phyloP scores from a whole-genome alignment of 2,888 invertebrate species.

The Sesamia inferens region DNA sequence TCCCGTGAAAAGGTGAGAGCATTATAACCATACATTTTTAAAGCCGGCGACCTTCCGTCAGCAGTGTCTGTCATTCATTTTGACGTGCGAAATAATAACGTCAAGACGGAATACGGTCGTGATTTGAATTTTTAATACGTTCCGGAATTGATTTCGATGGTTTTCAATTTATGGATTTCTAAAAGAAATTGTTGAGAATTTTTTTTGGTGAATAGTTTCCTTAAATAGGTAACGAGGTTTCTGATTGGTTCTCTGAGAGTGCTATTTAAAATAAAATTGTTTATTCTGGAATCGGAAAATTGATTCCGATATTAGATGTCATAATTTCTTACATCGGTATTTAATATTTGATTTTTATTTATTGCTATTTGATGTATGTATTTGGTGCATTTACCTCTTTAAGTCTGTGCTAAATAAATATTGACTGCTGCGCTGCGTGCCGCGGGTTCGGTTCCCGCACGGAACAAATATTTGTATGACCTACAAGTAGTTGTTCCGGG shows the following conservation, averaged over 20 bases:
- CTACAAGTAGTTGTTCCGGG: too few relatives aligned
- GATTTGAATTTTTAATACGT: slow-evolving; percentile 49
- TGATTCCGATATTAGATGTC: too few relatives aligned
- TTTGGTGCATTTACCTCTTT: too few relatives aligned
- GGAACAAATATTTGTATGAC: too few relatives aligned
- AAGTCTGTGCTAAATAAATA: too few relatives aligned
- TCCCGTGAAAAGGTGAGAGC: slow-evolving; percentile 58
- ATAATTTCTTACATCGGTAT: too few relatives aligned
- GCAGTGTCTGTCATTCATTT: slow-evolving; percentile 66
- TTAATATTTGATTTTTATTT: too few relatives aligned
- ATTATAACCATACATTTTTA: slow-evolving; percentile 66
- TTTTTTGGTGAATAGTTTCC: not conserved
- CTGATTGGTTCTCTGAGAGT: not conserved
- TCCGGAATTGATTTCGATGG: slow-evolving; percentile 40
- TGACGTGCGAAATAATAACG: slow-evolving; percentile 70
- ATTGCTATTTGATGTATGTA: not conserved
- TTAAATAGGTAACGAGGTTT: not conserved
- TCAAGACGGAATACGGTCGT: slow-evolving; percentile 51
- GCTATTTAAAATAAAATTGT: too few relatives aligned
- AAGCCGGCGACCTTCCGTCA: slow-evolving; percentile 60
- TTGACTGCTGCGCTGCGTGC: too few relatives aligned
- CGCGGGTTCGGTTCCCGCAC: too few relatives aligned
- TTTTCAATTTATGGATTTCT: slow-evolving; percentile 2
- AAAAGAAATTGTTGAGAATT: not conserved
- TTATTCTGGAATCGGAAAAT: too few relatives aligned